A percentile compares a stretch with the other conserved stretches of the same genome.
Evolutionary conservation across 2,113 vertebrate species (phyloP).

Genomic region (Cercocebus atys): DNA sequence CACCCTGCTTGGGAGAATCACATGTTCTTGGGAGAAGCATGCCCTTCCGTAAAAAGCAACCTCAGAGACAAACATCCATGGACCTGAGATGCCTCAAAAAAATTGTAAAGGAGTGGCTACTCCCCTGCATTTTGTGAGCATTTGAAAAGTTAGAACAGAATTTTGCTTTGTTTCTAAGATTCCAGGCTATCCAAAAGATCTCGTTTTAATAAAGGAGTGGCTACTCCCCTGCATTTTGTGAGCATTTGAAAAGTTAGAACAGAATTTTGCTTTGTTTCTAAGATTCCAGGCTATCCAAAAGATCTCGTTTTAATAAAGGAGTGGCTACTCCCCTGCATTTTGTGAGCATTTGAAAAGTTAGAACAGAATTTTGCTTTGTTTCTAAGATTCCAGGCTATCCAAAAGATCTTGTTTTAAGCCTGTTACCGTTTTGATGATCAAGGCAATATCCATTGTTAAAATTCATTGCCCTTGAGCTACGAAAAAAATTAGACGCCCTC

Average conservation of each 20-base stretch:
- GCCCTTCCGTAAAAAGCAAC: not conserved
- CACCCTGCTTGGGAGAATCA: not conserved
- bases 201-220: constrained; percentile 9
- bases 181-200: not conserved
- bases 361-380: not conserved
- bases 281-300: not conserved
- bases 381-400: not conserved
- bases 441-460: constrained; percentile 18
- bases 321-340: not conserved
- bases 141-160: not conserved
- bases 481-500: not conserved
- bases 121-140: not conserved
- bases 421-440: not conserved
- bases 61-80: not conserved
- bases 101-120: rapidly evolving
- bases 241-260: not conserved
- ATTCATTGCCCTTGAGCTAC: not conserved
- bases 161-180: constrained; percentile 3
- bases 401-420: not conserved
- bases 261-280: not conserved
- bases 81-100: not conserved
- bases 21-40: no score
- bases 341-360: not conserved
- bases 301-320: not conserved
- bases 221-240: not conserved